Evolutionary conservation across 2,797 vertebrate genomes (phyloP), one percentile per base, ranked within the genome.

Genomic region (Pipistrellus pygmaeus): DNA sequence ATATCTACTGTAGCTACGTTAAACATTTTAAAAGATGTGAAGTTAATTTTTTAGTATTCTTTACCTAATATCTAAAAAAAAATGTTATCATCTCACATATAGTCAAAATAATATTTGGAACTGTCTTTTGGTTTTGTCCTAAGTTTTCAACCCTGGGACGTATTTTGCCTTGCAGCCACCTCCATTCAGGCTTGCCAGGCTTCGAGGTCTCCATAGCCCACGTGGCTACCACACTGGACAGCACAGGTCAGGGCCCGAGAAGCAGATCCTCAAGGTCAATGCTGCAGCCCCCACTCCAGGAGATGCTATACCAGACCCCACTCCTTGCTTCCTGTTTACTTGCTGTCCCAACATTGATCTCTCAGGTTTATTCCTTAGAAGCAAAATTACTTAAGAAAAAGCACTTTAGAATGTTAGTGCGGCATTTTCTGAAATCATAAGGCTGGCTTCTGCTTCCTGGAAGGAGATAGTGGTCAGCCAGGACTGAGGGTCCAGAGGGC

Each of bases 381-480:
- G 30, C 21, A 84, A 95, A 82, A 68, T 35, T 27, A 84, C 48
- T 68, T 76, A 85, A 69, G 35, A 57, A 82, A 90, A 88, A 69
- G 8, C 3, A 76, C 57, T 86, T 83, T 18, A 44, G 5, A 62
- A 35, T 46, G 21, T 57, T 69, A 20, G 23, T 44, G 44, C 20
- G 35, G 35, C 3, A 91, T 88, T 32, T 10, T 30, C 9, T 87
- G 32, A 92, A 89, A 71, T 15, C 84, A 64, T 27, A 80, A 84
- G 75, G 55, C 55, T 88, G 66, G 41, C 44, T 48, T 92, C 84
- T 48, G 35, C 89, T 95, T 91, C 84, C 60, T 86, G 57, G 23
- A 86, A 80, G 51, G 71, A 35, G 51, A 35, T 3, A 55, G 44
- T 9, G 38, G 5, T 51, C 41, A 25, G 91, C 51, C 32, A 53